Evolutionary conservation across 2,888 invertebrate species (phyloP).

Genomic region (Galerucella pusilla): DNA sequence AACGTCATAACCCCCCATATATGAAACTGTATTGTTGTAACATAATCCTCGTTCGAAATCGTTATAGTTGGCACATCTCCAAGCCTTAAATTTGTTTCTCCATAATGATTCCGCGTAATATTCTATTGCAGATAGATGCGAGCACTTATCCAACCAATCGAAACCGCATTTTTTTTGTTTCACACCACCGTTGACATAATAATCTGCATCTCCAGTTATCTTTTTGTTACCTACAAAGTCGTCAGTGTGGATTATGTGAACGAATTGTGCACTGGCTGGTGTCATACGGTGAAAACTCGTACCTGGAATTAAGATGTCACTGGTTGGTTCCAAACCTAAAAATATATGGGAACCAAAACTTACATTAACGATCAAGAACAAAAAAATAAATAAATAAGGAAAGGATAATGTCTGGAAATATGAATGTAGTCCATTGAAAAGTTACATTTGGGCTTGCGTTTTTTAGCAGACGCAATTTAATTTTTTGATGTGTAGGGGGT

Average conservation of each 20-base stretch:
- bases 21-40: background rate
- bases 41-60: slow-evolving; percentile 3
- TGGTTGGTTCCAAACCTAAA: slow-evolving; percentile 60
- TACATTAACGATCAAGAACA: too few relatives aligned
- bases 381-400: too few relatives aligned
- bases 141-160: slow-evolving; percentile 3
- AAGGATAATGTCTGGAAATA: too few relatives aligned
- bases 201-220: slow-evolving; percentile 20
- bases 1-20: slow-evolving; percentile 26
- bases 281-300: slow-evolving; percentile 56
- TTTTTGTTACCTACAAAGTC: background rate
- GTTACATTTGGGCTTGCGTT: too few relatives aligned
- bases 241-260: slow-evolving; percentile 23
- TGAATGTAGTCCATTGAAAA: too few relatives aligned
- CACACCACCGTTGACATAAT: slow-evolving; percentile 25
- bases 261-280: slow-evolving; percentile 54
- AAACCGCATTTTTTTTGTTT: slow-evolving; percentile 12
- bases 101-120: slow-evolving; percentile 25
- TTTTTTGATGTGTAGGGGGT: too few relatives aligned
- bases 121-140: slow-evolving; percentile 9
- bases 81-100: slow-evolving; percentile 15
- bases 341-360: background rate
- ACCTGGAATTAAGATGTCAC: slow-evolving; percentile 51
- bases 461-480: too few relatives aligned
- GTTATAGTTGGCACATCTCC: slow-evolving; percentile 6